phyloP scores from a whole-genome alignment of 2,113 vertebrate species.

The Piliocolobus tephrosceles region DNA sequence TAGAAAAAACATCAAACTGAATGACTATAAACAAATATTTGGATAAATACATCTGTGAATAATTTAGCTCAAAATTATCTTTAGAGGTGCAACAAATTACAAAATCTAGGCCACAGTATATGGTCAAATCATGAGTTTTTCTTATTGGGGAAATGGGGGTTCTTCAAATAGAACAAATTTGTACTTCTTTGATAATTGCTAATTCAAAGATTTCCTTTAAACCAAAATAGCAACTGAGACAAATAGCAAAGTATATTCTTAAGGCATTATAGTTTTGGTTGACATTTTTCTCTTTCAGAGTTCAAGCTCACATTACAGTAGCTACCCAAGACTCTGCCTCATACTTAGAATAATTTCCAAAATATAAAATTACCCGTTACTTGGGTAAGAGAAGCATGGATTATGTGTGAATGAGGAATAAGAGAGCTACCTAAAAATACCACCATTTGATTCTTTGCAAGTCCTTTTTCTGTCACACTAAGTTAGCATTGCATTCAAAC shows the following conservation, averaged over 20 bases:
- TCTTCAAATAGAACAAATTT: slow-evolving; percentile 42
- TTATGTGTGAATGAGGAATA: not conserved
- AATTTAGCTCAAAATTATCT: slow-evolving; percentile 18
- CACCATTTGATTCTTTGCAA: slow-evolving; percentile 18
- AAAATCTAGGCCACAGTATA: not conserved
- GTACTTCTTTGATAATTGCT: slow-evolving; percentile 2
- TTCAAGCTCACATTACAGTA: not conserved
- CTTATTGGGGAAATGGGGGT: not conserved
- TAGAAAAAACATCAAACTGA: not conserved
- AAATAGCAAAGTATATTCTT: slow-evolving; percentile 20
- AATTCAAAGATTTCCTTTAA: slow-evolving; percentile 49
- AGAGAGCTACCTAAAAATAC: slow-evolving; percentile 40
- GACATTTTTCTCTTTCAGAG: not conserved
- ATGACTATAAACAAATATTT: slow-evolving; percentile 40
- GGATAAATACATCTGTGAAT: slow-evolving; percentile 41
- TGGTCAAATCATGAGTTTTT: not conserved
- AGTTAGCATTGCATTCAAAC: not conserved
- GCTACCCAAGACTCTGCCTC: not conserved
- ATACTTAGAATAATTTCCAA: not conserved
- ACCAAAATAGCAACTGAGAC: not conserved
- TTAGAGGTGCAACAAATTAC: not conserved
- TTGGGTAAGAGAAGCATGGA: not conserved
- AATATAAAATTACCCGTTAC: not conserved
- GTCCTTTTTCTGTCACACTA: not conserved
- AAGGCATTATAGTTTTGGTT: not conserved